Conservation (phyloP, 2,113 vertebrate species). For the Felis catus region F.catus_Fca126_mat1.0 CM031414.1:109405501-109406000, state of each 20-base stretch:
- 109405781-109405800: not conserved
- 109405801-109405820: not conserved
- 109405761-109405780: not conserved
- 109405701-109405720: not conserved
- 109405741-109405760: not conserved
- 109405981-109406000: not conserved
- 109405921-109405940: not conserved
- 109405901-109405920: not conserved
- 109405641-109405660: not conserved
- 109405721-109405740: not conserved
- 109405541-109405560: not conserved
- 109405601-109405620: not conserved
- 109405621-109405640: not conserved
- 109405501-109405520: not conserved
- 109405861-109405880: not conserved
- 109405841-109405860: not conserved
- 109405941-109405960: not conserved
- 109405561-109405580: not conserved
- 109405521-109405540: not conserved
- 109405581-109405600: not conserved
- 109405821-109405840: not conserved
- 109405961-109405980: not conserved
- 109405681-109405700: not conserved
- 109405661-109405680: not conserved
- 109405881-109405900: not conserved